Conservation (phyloP, 92 coral and sea anemone species). For the Palythoa grandis region DNA sequence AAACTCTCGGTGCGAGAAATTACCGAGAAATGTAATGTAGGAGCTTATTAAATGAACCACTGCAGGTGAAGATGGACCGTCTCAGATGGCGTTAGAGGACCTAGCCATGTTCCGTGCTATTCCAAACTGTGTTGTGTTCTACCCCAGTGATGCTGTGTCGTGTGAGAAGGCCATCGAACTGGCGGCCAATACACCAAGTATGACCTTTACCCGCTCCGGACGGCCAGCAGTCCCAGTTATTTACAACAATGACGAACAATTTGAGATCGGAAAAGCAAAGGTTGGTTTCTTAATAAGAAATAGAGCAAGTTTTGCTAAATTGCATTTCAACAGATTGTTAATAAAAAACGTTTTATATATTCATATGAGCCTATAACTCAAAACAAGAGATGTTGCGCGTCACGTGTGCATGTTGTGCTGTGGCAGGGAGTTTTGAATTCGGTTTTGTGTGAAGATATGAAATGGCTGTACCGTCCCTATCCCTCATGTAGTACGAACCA, state of each 20-base stretch:
- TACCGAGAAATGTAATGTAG: no score
- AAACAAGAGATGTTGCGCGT: no score
- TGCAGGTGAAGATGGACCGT: slow-evolving; percentile 97
- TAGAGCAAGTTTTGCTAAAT: neutral
- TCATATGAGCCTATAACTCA: no score
- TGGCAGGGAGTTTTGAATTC: no score
- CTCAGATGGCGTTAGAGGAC: slow-evolving; percentile 99
- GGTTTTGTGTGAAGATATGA: no score
- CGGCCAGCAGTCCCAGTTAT: slow-evolving; percentile 84
- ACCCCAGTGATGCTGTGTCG: slow-evolving; percentile 96
- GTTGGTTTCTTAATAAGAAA: slow-evolving; percentile 39
- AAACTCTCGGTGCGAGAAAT: no score
- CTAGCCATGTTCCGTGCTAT: slow-evolving; percentile 94
- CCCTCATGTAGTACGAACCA: no score
- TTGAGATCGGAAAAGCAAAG: slow-evolving; percentile 97
- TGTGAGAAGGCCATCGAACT: slow-evolving; percentile 94
- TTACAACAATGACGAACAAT: slow-evolving; percentile 78
- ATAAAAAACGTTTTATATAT: no score
- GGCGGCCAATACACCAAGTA: slow-evolving; percentile 83
- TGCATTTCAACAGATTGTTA: no score
- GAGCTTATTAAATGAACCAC: neutral
- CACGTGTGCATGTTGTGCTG: no score
- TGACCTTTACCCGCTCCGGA: slow-evolving; percentile 88
- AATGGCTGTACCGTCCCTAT: no score
- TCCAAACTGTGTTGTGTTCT: slow-evolving; percentile 90